Conservation (phyloP, 2,888 invertebrate species). For the Drosophila emarginata region DNA sequence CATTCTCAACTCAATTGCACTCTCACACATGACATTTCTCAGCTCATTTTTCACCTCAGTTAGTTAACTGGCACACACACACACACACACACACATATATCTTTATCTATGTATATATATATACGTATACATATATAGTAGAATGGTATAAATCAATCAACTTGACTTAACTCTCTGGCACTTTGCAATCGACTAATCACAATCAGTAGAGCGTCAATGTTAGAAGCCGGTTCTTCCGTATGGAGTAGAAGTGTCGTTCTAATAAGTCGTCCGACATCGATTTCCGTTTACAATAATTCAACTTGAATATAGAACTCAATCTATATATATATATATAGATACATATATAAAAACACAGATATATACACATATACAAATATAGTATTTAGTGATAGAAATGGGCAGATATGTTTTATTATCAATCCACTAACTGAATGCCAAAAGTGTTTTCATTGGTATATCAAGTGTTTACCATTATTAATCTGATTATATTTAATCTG, state of each 20-base stretch:
- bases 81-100: conserved; percentile 27
- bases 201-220: conserved; percentile 43
- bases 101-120: conserved; percentile 37
- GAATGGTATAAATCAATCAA: conserved; percentile 60
- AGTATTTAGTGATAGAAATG: no score
- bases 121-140: conserved; percentile 29
- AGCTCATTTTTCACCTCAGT: conserved; percentile 52
- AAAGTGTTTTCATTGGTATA: conserved; percentile 33
- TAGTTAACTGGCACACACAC: conserved; percentile 10
- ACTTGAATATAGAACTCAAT: conserved; percentile 64
- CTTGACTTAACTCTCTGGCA: conserved; percentile 14
- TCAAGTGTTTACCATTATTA: conserved; percentile 69
- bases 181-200: conserved; percentile 59
- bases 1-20: conserved; percentile 5
- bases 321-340: conserved; percentile 34
- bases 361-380: no score
- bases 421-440: conserved; percentile 38
- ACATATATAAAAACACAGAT: no score
- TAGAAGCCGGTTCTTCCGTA: background rate
- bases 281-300: conserved; percentile 71
- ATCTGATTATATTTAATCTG: conserved; percentile 68
- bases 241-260: conserved; percentile 34
- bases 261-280: conserved; percentile 63
- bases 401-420: conserved; percentile 33
- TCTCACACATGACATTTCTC: conserved; percentile 37